These are phyloP conservation scores for Amphipyra berbera DNA, from an alignment of 2,888 invertebrate species.

Conservation along the genomic window DNA sequence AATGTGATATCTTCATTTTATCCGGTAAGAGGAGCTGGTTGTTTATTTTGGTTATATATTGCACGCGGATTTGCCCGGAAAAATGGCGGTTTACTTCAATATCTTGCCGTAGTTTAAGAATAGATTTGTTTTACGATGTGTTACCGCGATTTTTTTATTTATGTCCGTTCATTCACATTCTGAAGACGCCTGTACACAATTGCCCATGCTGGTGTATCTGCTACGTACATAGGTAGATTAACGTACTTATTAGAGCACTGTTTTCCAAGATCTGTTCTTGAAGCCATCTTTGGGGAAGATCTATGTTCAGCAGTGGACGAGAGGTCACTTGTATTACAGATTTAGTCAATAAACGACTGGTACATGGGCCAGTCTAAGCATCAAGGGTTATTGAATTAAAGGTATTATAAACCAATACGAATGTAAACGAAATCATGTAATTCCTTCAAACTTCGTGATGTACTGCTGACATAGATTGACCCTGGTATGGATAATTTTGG, in stretches of 20 bases:
- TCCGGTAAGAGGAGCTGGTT: constrained; percentile 62
- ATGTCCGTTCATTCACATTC: constrained; percentile 1
- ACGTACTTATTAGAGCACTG: constrained; percentile 19
- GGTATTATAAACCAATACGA: too few species aligned
- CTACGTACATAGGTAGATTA: neutral
- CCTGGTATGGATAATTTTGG: too few species aligned
- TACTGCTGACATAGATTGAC: too few species aligned
- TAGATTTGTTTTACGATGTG: constrained; percentile 19
- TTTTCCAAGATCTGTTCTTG: constrained; percentile 30
- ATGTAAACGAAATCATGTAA: too few species aligned
- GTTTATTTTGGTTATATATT: constrained; percentile 32
- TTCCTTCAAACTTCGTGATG: too few species aligned
- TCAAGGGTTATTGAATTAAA: too few species aligned
- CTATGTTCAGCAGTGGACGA: too few species aligned
- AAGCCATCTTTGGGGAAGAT: neutral
- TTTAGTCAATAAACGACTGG: too few species aligned
- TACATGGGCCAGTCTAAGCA: too few species aligned
- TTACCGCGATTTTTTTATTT: constrained; percentile 6
- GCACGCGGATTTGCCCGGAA: constrained; percentile 12
- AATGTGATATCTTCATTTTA: constrained; percentile 54
- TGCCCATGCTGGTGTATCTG: constrained; percentile 10
- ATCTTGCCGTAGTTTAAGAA: constrained; percentile 8
- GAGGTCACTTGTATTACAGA: too few species aligned
- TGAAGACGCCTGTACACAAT: constrained; percentile 8
- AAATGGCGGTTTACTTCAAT: constrained; percentile 39